These are phyloP conservation scores for Siderastrea radians DNA, from an alignment of 92 coral and sea anemone genomes.

Conservation along the genomic window DNA sequence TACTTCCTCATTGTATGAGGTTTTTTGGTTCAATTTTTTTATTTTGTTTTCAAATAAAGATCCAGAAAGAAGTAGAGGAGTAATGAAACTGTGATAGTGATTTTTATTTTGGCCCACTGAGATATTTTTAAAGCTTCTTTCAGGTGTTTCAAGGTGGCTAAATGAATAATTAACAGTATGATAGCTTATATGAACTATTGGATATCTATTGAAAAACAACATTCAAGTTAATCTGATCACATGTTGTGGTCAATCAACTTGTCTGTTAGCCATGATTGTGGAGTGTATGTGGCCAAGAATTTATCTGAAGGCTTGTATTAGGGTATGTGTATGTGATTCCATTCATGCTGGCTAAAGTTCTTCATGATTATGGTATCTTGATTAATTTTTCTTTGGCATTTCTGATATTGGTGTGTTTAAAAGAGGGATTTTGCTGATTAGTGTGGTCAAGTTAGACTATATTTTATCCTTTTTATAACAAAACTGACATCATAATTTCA, in stretches of 20 bases:
- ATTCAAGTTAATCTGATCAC: slow-evolving; percentile 26
- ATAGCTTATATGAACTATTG: neutral
- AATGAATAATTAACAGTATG: slow-evolving; percentile 53
- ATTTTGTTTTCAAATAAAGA: neutral
- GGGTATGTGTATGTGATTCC: slow-evolving; percentile 27
- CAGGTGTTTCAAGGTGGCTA: slow-evolving; percentile 70
- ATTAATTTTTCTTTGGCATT: neutral
- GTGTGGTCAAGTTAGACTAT: too few species aligned
- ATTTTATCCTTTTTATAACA: too few species aligned
- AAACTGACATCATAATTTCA: too few species aligned
- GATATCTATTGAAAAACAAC: slow-evolving; percentile 24
- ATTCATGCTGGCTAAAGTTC: too few species aligned
- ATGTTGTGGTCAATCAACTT: neutral
- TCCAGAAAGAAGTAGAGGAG: neutral
- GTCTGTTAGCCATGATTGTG: neutral
- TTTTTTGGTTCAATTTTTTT: too few species aligned
- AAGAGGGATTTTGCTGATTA: too few species aligned
- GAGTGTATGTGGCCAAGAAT: slow-evolving; percentile 44
- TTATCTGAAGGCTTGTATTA: slow-evolving; percentile 14
- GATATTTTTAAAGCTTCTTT: slow-evolving; percentile 38
- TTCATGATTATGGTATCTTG: neutral
- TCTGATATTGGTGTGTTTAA: neutral
- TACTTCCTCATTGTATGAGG: too few species aligned
- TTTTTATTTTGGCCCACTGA: neutral
- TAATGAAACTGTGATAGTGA: neutral